A percentile compares a stretch with the other conserved stretches of the same genome.
phyloP scores from a whole-genome alignment of 1,140 invertebrate genomes.

The Drosophila tropicalis region DNA sequence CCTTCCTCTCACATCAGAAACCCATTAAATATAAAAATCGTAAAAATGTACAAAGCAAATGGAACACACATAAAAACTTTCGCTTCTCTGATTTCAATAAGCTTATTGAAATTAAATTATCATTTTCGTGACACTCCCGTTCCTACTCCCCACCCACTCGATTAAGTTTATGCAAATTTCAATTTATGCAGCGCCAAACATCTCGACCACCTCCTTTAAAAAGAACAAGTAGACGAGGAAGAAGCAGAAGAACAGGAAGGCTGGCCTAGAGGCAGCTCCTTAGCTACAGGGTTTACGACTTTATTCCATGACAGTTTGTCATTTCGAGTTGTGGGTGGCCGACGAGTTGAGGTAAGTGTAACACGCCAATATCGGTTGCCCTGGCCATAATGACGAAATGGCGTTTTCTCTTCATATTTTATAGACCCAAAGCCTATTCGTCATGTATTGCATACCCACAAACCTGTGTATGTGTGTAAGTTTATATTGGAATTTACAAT shows the following conservation, averaged over 20 bases:
- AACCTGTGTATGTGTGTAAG: no score
- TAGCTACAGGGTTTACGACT: constrained; percentile 64
- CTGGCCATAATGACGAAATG: constrained; percentile 69
- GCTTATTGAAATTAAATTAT: constrained; percentile 67
- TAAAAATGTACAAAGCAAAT: constrained; percentile 38
- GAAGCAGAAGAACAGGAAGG: no score
- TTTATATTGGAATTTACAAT: constrained; percentile 26
- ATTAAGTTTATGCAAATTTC: constrained; percentile 67
- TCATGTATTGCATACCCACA: constrained; percentile 56
- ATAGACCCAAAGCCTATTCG: constrained; percentile 54
- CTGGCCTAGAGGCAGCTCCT: constrained; percentile 22
- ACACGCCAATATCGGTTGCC: constrained; percentile 57
- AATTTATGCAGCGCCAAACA: constrained; percentile 55
- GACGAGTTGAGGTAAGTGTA: constrained; percentile 44
- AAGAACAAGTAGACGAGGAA: neutral
- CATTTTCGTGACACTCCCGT: constrained; percentile 39
- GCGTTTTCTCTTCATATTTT: constrained; percentile 72
- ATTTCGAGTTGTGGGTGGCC: constrained; percentile 46
- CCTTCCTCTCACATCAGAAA: constrained; percentile 5
- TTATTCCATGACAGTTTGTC: constrained; percentile 78
- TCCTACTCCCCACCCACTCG: neutral
- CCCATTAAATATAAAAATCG: constrained; percentile 39
- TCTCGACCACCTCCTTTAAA: neutral
- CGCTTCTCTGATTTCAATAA: constrained; percentile 35
- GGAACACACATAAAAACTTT: constrained; percentile 26